phyloP scores from a whole-genome alignment of 2,888 invertebrate species.

The Spisula subtruncata region DNA sequence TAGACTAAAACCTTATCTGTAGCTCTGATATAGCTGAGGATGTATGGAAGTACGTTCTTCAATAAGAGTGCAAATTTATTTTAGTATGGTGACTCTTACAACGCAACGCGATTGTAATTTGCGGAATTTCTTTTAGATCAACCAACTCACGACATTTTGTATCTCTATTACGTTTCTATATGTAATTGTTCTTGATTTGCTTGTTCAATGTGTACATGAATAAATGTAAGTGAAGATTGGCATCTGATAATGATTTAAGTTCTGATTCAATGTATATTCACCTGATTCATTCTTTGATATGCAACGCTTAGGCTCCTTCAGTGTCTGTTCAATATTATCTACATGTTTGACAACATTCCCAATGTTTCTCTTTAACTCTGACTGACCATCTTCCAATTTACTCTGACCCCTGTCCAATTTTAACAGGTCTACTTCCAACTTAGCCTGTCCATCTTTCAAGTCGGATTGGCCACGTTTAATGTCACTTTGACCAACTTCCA shows the following conservation, averaged over 20 bases:
- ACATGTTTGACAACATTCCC: neutral
- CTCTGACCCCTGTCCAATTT: neutral
- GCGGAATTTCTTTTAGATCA: too few species aligned
- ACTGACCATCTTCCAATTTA: neutral
- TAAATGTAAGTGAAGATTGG: neutral
- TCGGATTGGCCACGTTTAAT: neutral
- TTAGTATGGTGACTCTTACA: too few species aligned
- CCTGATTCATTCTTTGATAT: neutral
- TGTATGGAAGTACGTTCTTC: too few species aligned
- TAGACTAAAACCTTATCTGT: too few species aligned
- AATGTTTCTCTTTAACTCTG: neutral
- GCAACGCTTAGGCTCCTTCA: neutral
- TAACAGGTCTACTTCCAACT: neutral
- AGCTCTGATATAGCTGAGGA: too few species aligned
- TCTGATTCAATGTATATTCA: neutral
- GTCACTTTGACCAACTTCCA: neutral
- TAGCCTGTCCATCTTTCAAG: neutral
- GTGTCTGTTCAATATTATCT: neutral
- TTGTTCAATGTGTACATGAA: neutral
- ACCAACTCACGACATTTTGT: too few species aligned
- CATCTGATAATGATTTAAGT: neutral
- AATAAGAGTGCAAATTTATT: too few species aligned
- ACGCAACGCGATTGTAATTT: too few species aligned
- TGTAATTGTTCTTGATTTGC: neutral
- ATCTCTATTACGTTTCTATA: neutral